These are phyloP conservation scores for Promerops cafer DNA, from an alignment of 2,113 vertebrate species.

Conservation along the genomic window DNA sequence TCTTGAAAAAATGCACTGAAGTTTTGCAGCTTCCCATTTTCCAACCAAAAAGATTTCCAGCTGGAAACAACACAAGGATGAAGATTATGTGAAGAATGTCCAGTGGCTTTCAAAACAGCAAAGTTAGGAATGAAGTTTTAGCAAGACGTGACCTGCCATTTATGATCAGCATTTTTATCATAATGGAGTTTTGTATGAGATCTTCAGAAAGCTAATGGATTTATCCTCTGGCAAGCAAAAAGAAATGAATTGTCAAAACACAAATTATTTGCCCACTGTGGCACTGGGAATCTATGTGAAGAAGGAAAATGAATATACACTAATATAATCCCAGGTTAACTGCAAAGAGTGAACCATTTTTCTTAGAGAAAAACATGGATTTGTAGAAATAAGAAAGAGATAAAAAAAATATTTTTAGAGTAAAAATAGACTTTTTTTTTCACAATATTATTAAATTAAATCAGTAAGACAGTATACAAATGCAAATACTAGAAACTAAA, in stretches of 20 bases:
- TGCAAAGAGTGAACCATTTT: background rate
- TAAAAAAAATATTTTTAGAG: background rate
- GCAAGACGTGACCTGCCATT: background rate
- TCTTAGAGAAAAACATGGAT: fast-evolving
- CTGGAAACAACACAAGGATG: background rate
- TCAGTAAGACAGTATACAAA: background rate
- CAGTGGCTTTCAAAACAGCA: background rate
- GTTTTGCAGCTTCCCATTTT: background rate
- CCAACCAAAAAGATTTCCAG: background rate
- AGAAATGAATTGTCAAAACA: background rate
- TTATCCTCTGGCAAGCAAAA: background rate
- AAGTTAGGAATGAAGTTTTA: background rate
- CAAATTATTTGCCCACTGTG: background rate
- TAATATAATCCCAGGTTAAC: background rate
- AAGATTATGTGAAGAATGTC: background rate
- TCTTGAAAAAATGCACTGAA: background rate
- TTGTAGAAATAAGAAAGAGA: background rate
- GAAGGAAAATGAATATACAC: background rate
- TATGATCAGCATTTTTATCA: background rate
- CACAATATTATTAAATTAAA: background rate
- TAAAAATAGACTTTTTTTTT: background rate
- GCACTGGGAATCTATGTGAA: background rate
- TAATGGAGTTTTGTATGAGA: background rate
- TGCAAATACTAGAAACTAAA: background rate
- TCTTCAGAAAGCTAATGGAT: background rate